Base-by-base conservation (phyloP, 2,113 vertebrate species). In the Perccottus glenii region DNA sequence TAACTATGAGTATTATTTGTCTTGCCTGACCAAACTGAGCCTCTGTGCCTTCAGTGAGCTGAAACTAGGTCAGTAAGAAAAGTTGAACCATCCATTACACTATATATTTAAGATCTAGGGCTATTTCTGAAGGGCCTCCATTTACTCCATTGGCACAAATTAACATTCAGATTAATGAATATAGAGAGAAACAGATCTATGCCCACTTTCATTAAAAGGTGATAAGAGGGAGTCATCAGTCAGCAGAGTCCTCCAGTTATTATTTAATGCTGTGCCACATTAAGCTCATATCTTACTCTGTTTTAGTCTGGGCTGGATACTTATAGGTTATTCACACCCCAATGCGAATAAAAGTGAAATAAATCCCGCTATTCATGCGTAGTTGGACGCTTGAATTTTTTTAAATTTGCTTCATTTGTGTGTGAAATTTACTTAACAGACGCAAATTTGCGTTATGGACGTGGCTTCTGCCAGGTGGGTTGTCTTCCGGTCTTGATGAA, bases 171-270 rank as follows among this genome's bases (percentile, higher is more conserved):
- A 77, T 56, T 9, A 4, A 82, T 38, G 50, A 55, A 62, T 42
- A 43, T 46, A 73, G 49, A 50, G 9, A 55, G 44, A 44, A 60
- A 69, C 38, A n/a, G 65, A 71, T 59, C 19, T 45, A 65, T 61
- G 52, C 19, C 60, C 42, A 19, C 68, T 71, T 62, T 77, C 89
- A 87, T 89, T 88, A 85, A 84, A 82, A 65, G 58, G 60, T 69
- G 61, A 89, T 89, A 82, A 83, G 73, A 80, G 47, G 35, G 63
- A 80, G 63, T 40, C 68, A 76, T 80, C 57, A 66, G 51, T 81
- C 49, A 70, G 43, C 67, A 57, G 72, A 46, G 46, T 65, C 45
- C 36, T 19, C 11, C 51, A 49, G 36, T 82, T 67, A 76, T 83
- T 77, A 83, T 72, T 85, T 66, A 84, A 80, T 9, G 14, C 36